A percentile compares a stretch with the other conserved stretches of the same genome.
Conservation (phyloP, 2,113 vertebrate species). For the Neopipo cinnamomea region DNA sequence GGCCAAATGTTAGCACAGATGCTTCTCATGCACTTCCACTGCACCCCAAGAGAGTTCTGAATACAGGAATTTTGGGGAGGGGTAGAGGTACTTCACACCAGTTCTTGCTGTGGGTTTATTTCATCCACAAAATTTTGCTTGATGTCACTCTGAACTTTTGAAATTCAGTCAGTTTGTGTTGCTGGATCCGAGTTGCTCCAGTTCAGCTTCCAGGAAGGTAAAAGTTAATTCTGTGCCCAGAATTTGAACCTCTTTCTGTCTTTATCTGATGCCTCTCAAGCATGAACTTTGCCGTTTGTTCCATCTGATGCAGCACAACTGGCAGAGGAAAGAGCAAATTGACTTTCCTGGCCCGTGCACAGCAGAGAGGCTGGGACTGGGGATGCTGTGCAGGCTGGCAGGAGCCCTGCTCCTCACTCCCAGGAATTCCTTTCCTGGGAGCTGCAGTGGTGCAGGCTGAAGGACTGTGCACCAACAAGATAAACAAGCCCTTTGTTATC, state of each 20-base stretch:
- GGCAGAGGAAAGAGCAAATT: neutral
- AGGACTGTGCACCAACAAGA: neutral
- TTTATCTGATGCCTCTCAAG: constrained; percentile 28
- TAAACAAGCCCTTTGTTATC: constrained; percentile 42
- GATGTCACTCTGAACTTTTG: neutral
- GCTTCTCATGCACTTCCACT: neutral
- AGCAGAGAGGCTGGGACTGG: neutral
- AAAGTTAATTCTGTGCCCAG: neutral
- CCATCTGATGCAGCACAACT: neutral
- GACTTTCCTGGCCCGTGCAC: neutral
- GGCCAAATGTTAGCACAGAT: neutral
- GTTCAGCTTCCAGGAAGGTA: neutral
- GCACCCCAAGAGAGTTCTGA: neutral
- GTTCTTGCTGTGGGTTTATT: neutral
- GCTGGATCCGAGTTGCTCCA: neutral
- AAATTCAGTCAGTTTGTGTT: rapidly evolving
- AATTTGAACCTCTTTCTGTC: neutral
- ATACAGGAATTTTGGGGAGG: neutral
- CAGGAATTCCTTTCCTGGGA: constrained; percentile 1
- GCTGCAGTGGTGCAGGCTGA: neutral
- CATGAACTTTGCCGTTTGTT: constrained; percentile 10
- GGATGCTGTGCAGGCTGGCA: neutral
- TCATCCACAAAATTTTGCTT: neutral
- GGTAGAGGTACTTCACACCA: neutral
- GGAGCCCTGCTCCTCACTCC: neutral